Evolutionary conservation across 2,888 invertebrate genomes (phyloP).

Genomic region (Drosophila pseudotalamancana): DNA sequence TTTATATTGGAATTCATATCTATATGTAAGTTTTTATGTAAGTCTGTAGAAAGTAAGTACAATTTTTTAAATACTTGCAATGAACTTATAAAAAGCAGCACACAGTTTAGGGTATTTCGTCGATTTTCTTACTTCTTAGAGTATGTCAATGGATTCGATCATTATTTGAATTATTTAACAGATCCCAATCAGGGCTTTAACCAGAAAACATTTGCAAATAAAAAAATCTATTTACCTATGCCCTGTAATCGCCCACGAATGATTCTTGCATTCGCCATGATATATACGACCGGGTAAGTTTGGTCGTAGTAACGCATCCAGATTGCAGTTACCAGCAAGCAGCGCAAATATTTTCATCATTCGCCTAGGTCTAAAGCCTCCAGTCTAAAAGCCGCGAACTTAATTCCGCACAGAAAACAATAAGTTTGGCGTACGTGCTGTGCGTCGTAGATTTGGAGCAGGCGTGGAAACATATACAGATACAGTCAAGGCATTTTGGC

Average conservation of each 20-base stretch:
- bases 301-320: conserved; percentile 50
- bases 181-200: background rate
- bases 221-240: conserved; percentile 31
- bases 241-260: conserved; percentile 67
- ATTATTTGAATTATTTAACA: conserved; percentile 16
- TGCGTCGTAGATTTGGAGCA: conserved; percentile 35
- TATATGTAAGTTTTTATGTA: too few species aligned
- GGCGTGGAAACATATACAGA: conserved; percentile 4
- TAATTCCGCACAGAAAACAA: conserved; percentile 69
- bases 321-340: conserved; percentile 54
- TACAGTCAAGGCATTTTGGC: conserved; percentile 18
- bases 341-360: conserved; percentile 77
- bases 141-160: background rate
- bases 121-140: too few species aligned
- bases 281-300: background rate
- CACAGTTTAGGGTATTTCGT: too few species aligned
- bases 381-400: conserved; percentile 71
- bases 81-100: too few species aligned
- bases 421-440: conserved; percentile 76
- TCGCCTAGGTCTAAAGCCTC: conserved; percentile 76
- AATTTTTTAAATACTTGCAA: too few species aligned
- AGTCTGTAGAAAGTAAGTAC: too few species aligned
- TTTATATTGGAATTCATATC: too few species aligned
- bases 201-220: conserved; percentile 7
- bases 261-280: conserved; percentile 54